Evolutionary conservation across 53 echinoderm and acorn worm species (phyloP).

Genomic region (Apostichopus leukothele): DNA sequence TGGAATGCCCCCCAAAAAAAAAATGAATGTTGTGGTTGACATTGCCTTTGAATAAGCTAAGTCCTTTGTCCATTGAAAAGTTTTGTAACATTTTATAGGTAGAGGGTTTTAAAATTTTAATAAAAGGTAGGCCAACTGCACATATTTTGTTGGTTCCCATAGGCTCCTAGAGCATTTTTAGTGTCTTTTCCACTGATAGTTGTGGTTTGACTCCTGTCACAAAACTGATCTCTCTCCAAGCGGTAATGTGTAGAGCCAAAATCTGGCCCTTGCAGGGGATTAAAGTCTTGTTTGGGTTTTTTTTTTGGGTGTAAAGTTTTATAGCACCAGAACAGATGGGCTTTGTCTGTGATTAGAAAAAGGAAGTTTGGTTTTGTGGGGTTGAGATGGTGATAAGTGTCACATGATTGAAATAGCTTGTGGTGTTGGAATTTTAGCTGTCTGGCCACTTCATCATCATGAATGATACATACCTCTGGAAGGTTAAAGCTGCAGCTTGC

Average conservation of each 20-base stretch:
- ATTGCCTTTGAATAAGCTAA: no score
- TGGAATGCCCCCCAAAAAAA: no score
- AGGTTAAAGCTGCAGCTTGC: neutral
- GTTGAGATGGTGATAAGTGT: neutral
- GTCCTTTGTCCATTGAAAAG: no score
- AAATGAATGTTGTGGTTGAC: no score
- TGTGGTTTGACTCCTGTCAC: neutral
- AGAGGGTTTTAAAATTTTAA: neutral
- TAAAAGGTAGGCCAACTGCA: neutral
- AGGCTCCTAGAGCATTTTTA: neutral
- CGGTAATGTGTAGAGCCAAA: neutral
- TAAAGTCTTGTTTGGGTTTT: conserved; percentile 26
- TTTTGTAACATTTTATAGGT: neutral
- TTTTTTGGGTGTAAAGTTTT: conserved; percentile 30
- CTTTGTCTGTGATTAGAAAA: conserved; percentile 14
- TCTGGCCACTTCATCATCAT: neutral
- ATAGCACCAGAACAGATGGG: conserved; percentile 41
- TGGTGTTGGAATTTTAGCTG: neutral
- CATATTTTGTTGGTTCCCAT: neutral
- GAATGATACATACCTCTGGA: neutral
- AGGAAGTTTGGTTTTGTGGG: conserved; percentile 26
- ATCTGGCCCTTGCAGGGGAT: conserved; percentile 20
- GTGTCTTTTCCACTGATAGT: neutral
- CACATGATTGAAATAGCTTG: conserved; percentile 7
- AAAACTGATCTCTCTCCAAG: neutral